Evolutionary conservation across 2,113 vertebrate species (phyloP), one percentile per base, ranked within the genome.

Genomic region (Lanius collurio): DNA sequence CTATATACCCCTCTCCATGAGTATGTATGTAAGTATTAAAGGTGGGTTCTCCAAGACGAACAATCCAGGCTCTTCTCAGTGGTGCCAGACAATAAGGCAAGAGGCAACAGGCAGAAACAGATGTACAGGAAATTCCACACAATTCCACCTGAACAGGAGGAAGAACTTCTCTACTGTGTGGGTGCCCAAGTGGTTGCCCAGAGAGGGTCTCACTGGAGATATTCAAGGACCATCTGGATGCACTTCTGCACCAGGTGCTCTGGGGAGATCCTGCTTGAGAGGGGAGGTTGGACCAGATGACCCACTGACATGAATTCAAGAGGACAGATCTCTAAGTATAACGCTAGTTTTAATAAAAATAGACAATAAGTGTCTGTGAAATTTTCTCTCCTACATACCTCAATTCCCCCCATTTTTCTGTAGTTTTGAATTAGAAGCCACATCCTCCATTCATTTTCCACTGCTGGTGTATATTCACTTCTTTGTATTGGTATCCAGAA

Each of bases 381-480:
- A 19, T 55, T 60, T 83, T 77, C 19, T 44, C 14, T 50, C 26
- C 24, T 30, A 7, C 12, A 35, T 15, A 23, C 4, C 57, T 78
- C 6, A 7, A 10, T 65, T 62, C 10, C 17, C 9, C 11, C 7
- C 17, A 41, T 84, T 71, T 44, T 8, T 35, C 28, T 73, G 30
- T 31, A 57, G 20, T 55, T 93, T 89, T 76, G 18, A 62, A 41
- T 49, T 53, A 73, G 44, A 89, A 76, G 21, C 6, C 14, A 60
- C 12, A 31, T 37, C 53, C 15, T 78, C 16, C 21, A n/a, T 30
- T 26, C 11, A 7, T 85, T 84, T 65, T 50, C 37, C 28, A 62
- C 5, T 49, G 11, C 27, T 47, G 11, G 26, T 22, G 4, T 6
- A 41, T 22, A n/a, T 41, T 57, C 0, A 0, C 63, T 83, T 87